Conservation (phyloP, 30 jellyfish, hydroid and myxozoan genomes). For the Hydractinia symbiolongicarpus region DNA sequence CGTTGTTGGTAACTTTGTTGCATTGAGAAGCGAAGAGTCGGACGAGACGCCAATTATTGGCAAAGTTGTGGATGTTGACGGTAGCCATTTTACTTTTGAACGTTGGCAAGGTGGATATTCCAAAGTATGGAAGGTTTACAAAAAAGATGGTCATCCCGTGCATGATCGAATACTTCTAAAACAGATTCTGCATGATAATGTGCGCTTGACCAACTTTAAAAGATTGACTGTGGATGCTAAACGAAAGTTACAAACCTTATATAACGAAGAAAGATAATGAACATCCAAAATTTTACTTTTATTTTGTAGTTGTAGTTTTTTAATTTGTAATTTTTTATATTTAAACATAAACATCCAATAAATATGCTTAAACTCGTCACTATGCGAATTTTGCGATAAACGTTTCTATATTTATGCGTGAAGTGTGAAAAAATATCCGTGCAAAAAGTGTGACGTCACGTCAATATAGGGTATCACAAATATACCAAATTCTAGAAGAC, state of each 20-base stretch:
- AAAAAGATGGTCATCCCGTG: background rate
- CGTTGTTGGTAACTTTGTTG: conserved; percentile 17
- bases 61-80: background rate
- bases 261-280: background rate
- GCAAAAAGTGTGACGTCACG: too few species aligned
- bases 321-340: too few species aligned
- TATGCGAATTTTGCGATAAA: too few species aligned
- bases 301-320: too few species aligned
- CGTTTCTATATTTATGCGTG: too few species aligned
- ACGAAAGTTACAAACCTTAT: conserved; percentile 16
- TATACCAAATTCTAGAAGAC: too few species aligned
- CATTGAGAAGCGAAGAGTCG: background rate
- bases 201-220: conserved; percentile 13
- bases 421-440: too few species aligned
- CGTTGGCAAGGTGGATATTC: conserved; percentile 18
- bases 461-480: too few species aligned
- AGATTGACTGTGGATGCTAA: background rate
- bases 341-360: too few species aligned
- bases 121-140: background rate
- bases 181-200: background rate
- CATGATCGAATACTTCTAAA: background rate
- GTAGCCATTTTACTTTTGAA: background rate
- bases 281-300: too few species aligned
- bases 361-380: too few species aligned
- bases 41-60: background rate